Evolutionary conservation across 2,888 invertebrate genomes (phyloP).

Genomic region (Aplocera efformata): DNA sequence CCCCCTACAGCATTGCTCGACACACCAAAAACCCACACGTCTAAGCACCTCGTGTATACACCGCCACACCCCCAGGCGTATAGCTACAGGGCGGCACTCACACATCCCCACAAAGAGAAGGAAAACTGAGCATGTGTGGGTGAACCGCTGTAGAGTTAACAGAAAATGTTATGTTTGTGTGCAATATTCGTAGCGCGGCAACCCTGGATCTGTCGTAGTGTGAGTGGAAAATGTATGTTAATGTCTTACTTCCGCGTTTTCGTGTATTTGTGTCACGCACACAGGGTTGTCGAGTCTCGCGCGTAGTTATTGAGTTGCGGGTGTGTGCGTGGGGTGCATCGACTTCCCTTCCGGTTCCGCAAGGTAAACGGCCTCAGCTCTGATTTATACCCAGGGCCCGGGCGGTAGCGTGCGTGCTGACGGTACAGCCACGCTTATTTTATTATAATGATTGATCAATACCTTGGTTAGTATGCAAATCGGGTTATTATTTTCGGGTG

Average conservation of each 20-base stretch:
- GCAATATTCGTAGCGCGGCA: slow-evolving; percentile 26
- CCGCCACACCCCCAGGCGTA: slow-evolving; percentile 64
- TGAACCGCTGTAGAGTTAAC: slow-evolving; percentile 3
- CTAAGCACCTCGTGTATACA: slow-evolving; percentile 35
- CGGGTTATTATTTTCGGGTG: slow-evolving; percentile 15
- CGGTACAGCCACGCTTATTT: slow-evolving; percentile 53
- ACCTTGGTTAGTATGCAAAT: slow-evolving; percentile 27
- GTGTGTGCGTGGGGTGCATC: slow-evolving; percentile 70
- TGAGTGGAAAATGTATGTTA: slow-evolving; percentile 69
- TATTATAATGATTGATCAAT: slow-evolving; percentile 42
- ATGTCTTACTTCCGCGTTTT: slow-evolving; percentile 70
- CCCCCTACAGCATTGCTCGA: slow-evolving; percentile 38
- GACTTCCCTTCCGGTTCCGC: slow-evolving; percentile 71
- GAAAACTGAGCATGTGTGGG: slow-evolving; percentile 32
- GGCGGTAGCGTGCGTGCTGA: slow-evolving; percentile 71
- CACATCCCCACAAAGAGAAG: slow-evolving; percentile 42
- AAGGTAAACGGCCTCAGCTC: slow-evolving; percentile 70
- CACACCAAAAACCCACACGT: slow-evolving; percentile 29
- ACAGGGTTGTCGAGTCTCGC: slow-evolving; percentile 29
- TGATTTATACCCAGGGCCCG: slow-evolving; percentile 67
- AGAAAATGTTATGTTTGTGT: slow-evolving; percentile 10
- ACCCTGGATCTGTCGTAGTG: slow-evolving; percentile 39
- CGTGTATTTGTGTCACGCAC: slow-evolving; percentile 64
- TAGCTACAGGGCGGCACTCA: slow-evolving; percentile 64
- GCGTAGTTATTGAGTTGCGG: slow-evolving; percentile 13